Base-by-base conservation (phyloP, 30 jellyfish, hydroid and myxozoan genomes). In the Calvadosia cruxmelitensis region DNA sequence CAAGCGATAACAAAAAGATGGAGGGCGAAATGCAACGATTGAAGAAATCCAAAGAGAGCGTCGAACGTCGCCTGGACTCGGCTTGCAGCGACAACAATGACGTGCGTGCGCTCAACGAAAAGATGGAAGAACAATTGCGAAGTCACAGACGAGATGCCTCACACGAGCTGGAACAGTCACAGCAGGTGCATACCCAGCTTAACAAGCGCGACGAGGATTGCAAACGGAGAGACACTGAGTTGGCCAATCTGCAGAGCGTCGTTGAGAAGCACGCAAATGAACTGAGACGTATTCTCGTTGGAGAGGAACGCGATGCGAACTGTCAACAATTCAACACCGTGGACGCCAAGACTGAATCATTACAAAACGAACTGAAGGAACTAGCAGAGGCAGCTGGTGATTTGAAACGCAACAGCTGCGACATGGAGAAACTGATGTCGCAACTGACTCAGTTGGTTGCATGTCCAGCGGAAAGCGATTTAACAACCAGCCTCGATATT, bases 1-100 rank as follows among this genome's bases (percentile, higher is more conserved):
- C 93, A 68, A 79, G 72, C 52, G 95, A 89, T 0, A 81, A 81
- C 52, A 86, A 89, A 66, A 81, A 78, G 63, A 63, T 89, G 67
- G 68, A 68, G 63, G 61, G 31, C 2, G 98, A 89, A 1, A 52
- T 71, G 31, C 69, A 74, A n/a, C 71, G 70, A 64, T 30, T 53
- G 63, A 72, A 69, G 29, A 50, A 73, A 50, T 49, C 49, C 57
- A 70, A 77, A 29, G 68, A 73, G 71, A 74, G 52, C 13, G 27
- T 71, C 2, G 93, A 85, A 63, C 50, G 78, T 24, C 84, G 73
- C 35, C 25, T 81, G 63, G 67, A 68, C 49, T 85, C 72, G 72
- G 62, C 80, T 42, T 20, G 10, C 20, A 20, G 15, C 10, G 57
- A 42, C 20, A 5, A 42, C 57, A 42, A 42, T 42, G 57, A 42